Base-by-base conservation (phyloP, 1,140 invertebrate genomes). In the Cydia amplana region DNA sequence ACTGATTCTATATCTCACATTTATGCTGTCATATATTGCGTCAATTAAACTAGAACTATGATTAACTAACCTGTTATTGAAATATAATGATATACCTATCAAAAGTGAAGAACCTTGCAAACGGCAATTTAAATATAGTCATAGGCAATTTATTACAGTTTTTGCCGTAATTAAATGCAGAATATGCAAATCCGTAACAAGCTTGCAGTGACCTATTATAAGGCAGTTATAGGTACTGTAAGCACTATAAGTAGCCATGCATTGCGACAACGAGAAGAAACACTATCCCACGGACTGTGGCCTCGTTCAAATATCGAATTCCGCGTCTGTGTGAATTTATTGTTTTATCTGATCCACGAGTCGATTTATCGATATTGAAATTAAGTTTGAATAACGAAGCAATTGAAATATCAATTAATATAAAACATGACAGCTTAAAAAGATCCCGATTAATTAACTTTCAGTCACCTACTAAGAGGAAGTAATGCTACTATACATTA, bases 191-290 rank as follows among this genome's bases (percentile, higher is more conserved):
- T 72, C 28, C 14, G 25, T 12, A 23, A 25, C 12, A n/a, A 51
- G 55, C 32, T 32, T 36, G 55, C 64, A 32, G 28, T 65, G n/a
- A 70, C 65, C 32, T 70, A 70, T 36, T 70, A 70, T 40, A 20
- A 40, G 55, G 60, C 64, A 63, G 75, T 79, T 80, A 74, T 79
- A 82, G 78, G 49, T 51, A 18, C 49, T 51, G 49, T 51, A 51
- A 40, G 36, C 36, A 40, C 12, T 46, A 46, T 12, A 46, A 51
- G 76, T 75, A 78, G 72, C 65, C 40, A 75, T 16, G 20, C 10
- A 36, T 83, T 85, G 72, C 81, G 75, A 84, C 80, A 83, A 49
- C 79, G 77, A 79, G 80, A 80, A 79, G 76, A 51, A 36, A 75
- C 75, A 79, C 72, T 80, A 82, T 84, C 81, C 80, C 81, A 83